These are phyloP conservation scores for Lypha dubia DNA, from an alignment of 2,888 invertebrate genomes.

Conservation along the genomic window DNA sequence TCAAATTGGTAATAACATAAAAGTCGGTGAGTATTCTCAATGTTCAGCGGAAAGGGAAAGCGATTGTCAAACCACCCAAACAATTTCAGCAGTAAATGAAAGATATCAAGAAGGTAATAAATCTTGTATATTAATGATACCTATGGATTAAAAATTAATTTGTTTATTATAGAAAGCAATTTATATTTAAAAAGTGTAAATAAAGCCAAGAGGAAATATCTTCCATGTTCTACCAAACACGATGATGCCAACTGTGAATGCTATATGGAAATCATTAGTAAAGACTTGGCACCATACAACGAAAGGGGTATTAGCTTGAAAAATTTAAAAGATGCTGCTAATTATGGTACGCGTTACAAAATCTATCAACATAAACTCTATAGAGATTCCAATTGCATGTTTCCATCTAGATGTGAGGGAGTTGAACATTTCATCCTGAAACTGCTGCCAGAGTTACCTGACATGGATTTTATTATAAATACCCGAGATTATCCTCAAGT, in stretches of 20 bases:
- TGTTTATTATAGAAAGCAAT: slow-evolving; percentile 42
- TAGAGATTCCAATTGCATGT: slow-evolving; percentile 93
- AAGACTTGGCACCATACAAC: slow-evolving; percentile 88
- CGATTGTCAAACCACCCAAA: slow-evolving; percentile 30
- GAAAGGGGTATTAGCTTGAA: slow-evolving; percentile 88
- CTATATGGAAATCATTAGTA: slow-evolving; percentile 86
- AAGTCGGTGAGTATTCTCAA: background rate
- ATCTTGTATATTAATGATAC: background rate
- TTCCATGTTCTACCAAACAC: slow-evolving; percentile 84
- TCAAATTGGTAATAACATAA: slow-evolving; percentile 4
- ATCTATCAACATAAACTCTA: slow-evolving; percentile 92
- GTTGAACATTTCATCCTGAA: slow-evolving; percentile 93
- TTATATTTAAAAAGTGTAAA: slow-evolving; percentile 83
- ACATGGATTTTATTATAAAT: slow-evolving; percentile 94
- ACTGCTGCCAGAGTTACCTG: slow-evolving; percentile 88
- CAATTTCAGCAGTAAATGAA: background rate
- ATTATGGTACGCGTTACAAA: slow-evolving; percentile 91
- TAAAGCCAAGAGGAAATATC: slow-evolving; percentile 84
- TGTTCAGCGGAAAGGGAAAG: slow-evolving; percentile 36
- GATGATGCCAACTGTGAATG: slow-evolving; percentile 86
- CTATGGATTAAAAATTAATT: background rate
- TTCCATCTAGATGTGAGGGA: slow-evolving; percentile 95
- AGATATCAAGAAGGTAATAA: slow-evolving; percentile 60
- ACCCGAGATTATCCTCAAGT: slow-evolving; percentile 97
- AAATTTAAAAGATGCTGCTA: slow-evolving; percentile 86